A percentile compares a stretch with the other conserved stretches of the same genome.
These are phyloP conservation scores for Arizona elegans DNA, from an alignment of 2,113 vertebrate genomes.

Conservation along the genomic window DNA sequence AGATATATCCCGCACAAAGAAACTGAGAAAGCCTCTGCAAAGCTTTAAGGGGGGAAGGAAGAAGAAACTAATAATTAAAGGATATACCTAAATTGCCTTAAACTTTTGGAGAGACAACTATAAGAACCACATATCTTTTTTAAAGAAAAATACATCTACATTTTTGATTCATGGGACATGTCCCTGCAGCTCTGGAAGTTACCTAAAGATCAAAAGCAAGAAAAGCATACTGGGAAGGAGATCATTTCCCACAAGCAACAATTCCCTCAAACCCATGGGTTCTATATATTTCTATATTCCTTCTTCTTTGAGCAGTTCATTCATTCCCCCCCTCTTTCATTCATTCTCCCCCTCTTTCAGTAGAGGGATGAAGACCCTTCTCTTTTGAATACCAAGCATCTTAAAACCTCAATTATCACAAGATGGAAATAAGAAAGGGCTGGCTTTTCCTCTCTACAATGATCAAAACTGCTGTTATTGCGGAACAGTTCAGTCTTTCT, in stretches of 20 bases:
- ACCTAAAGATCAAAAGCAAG: not conserved
- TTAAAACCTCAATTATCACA: not conserved
- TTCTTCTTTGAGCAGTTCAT: not conserved
- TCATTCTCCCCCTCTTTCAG: too few species aligned
- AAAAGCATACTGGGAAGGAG: not conserved
- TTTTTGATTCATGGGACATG: not conserved
- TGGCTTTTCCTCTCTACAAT: not conserved
- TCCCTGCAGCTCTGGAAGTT: not conserved
- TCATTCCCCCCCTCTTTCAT: not conserved
- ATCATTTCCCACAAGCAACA: not conserved
- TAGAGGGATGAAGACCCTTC: not conserved
- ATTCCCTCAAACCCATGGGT: not conserved
- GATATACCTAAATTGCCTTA: not conserved
- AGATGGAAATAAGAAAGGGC: not conserved
- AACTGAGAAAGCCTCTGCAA: not conserved
- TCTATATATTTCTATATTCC: not conserved
- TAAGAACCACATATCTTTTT: not conserved
- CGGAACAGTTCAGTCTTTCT: not conserved
- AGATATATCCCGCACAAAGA: not conserved
- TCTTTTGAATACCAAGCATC: not conserved
- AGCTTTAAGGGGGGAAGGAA: not conserved
- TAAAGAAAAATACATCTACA: not conserved
- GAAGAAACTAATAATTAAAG: not conserved
- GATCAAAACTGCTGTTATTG: not conserved
- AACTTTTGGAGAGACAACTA: not conserved